Percentiles rank a stretch among this genome's conserved stretches.
Conservation (phyloP, 2,888 invertebrate species). For the Drosophila multiciliata region DNA sequence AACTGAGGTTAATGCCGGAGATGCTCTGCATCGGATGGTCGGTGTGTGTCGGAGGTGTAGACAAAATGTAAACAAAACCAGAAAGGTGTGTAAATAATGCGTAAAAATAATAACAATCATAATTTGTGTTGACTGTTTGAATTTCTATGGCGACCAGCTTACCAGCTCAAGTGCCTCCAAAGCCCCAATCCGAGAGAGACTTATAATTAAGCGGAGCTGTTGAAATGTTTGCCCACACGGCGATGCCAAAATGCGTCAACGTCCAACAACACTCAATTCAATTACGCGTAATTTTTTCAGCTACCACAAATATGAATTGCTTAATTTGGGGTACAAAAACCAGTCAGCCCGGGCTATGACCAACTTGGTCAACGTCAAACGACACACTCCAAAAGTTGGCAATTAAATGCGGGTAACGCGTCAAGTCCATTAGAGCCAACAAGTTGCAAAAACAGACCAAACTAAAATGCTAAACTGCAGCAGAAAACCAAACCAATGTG, state of each 20-base stretch:
- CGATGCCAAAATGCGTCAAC: conserved; percentile 9
- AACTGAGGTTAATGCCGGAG: conserved; percentile 10
- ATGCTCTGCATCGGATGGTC: conserved; percentile 11
- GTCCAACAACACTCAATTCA: conserved; percentile 48
- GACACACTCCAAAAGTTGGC: conserved; percentile 32
- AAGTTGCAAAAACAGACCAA: conserved; percentile 70
- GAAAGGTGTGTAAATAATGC: conserved; percentile 79
- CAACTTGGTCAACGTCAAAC: conserved; percentile 27
- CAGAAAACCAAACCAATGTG: conserved; percentile 31
- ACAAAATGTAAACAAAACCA: conserved; percentile 67
- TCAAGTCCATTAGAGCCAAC: conserved; percentile 65
- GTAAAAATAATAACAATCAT: conserved; percentile 77
- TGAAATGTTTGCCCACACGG: conserved; percentile 71
- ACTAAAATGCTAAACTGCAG: conserved; percentile 52
- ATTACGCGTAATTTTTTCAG: conserved; percentile 54
- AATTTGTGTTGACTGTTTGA: conserved; percentile 74
- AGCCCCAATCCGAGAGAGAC: conserved; percentile 22
- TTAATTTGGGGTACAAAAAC: conserved; percentile 55
- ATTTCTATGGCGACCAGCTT: conserved; percentile 50
- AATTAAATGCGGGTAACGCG: conserved; percentile 52
- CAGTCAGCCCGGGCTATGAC: conserved; percentile 37
- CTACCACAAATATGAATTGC: conserved; percentile 52
- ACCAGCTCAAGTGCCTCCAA: conserved; percentile 42
- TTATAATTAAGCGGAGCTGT: conserved; percentile 75
- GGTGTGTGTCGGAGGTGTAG: conserved; percentile 13